Base-by-base conservation (phyloP, 2,113 vertebrate species). In the Penelope pileata region DNA sequence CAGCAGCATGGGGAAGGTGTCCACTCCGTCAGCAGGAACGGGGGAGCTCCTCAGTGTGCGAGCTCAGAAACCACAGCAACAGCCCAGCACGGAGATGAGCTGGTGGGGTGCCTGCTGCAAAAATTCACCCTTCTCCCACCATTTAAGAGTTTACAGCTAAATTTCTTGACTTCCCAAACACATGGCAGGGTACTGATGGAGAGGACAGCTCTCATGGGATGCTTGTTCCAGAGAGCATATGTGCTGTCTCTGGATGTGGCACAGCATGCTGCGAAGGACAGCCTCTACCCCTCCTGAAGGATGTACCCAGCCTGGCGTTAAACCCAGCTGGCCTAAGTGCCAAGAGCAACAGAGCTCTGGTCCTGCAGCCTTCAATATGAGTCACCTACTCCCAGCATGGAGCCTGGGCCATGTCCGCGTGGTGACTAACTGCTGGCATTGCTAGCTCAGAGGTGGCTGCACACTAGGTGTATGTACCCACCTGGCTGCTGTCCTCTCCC, bases 31-130 rank as follows among this genome's bases (percentile, higher is more conserved):
- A 75, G 47, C 23, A 56, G 26, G 78, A 94, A 64, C 2, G 11
- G 34, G 30, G 22, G 36, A 80, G 21, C 7, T 74, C 13, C 54
- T 82, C 18, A 0, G 27, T 3, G 1, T 0, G 0, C 38, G 43
- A 58, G 29, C 24, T 74, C 69, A 9, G 79, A 78, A 85, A 82
- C 47, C 34, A 43, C 1, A 47, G 36, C 24, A 64, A 83, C 48
- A 69, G 54, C 27, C 34, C 63, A 73, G 36, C 26, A 69, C 48
- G 15, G 48, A 66, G 45, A 66, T 62, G 56, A 79, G 30, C 43
- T 72, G 47, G 51, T 73, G 59, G 83, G 51, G 53, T 90, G 58
- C 62, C 43, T 4, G 0, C 15, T 36, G 56, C 40, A 89, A 91
- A 85, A 87, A 54, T 19, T 80, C 36, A 29, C 43, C 6, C 27